Conservation (phyloP, 2,797 vertebrate genomes). For the Lagodon rhomboides region DNA sequence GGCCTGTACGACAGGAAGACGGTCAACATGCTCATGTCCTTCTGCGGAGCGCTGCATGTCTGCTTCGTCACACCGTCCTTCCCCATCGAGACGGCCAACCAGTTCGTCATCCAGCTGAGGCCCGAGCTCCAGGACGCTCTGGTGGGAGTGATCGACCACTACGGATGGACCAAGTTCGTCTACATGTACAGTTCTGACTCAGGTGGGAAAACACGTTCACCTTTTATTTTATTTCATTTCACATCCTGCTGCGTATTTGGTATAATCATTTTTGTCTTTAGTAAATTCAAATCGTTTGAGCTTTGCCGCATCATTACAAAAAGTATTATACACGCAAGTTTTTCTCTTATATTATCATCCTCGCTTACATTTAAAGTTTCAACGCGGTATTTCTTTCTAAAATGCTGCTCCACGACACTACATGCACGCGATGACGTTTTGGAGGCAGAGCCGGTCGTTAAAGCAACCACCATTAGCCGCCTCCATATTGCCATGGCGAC, state of each 20-base stretch:
- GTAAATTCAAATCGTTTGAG: background rate
- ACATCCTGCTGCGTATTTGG: background rate
- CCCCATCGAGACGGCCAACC: slow-evolving; percentile 96
- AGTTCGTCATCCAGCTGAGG: slow-evolving; percentile 98
- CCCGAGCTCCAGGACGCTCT: slow-evolving; percentile 97
- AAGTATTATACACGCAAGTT: background rate
- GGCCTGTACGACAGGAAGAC: slow-evolving; percentile 98
- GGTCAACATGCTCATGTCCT: slow-evolving; percentile 99
- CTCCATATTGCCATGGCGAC: slow-evolving; percentile 71
- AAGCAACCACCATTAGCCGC: slow-evolving; percentile 49
- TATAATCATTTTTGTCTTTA: background rate
- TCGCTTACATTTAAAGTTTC: slow-evolving; percentile 1
- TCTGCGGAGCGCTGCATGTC: slow-evolving; percentile 97
- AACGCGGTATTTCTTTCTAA: background rate
- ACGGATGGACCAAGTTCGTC: slow-evolving; percentile 97
- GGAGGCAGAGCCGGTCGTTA: slow-evolving; percentile 26
- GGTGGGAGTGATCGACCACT: slow-evolving; percentile 96
- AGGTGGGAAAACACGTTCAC: slow-evolving; percentile 78
- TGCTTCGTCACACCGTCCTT: slow-evolving; percentile 99
- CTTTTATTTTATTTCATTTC: background rate
- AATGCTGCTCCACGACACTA: background rate
- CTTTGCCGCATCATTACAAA: background rate
- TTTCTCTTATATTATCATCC: background rate
- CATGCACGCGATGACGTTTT: background rate
- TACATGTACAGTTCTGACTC: slow-evolving; percentile 99